phyloP scores from a whole-genome alignment of 2,113 vertebrate species.

The Notarius quadriscutis region DNA sequence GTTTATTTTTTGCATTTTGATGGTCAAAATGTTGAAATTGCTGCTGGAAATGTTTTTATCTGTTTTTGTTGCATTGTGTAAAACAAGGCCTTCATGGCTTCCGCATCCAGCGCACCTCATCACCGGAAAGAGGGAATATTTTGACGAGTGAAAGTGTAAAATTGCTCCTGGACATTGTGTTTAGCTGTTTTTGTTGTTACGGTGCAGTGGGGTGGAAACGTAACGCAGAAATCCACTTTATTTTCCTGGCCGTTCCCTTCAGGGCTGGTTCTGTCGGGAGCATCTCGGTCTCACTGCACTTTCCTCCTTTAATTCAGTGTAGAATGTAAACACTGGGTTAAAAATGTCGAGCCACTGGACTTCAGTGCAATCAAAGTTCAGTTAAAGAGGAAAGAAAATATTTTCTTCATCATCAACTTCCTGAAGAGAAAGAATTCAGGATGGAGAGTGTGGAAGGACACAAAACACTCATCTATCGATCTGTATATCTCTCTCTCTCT shows the following conservation, averaged over 20 bases:
- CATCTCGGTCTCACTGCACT: background rate
- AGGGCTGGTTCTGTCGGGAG: background rate
- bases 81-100: background rate
- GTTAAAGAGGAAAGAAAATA: conserved; percentile 31
- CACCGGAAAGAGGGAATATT: background rate
- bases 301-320: background rate
- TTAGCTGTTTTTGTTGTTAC: background rate
- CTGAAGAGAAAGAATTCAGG: background rate
- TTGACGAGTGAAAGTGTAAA: background rate
- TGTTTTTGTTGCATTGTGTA: background rate
- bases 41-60: background rate
- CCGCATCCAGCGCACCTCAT: background rate
- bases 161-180: background rate
- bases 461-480: background rate
- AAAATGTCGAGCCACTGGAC: background rate
- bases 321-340: background rate
- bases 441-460: background rate
- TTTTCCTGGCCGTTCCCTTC: background rate
- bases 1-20: background rate
- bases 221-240: background rate
- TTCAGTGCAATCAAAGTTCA: background rate
- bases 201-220: background rate
- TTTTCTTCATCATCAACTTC: conserved; percentile 52
- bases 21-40: background rate
- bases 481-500: no score